These are phyloP conservation scores for Bombyx mandarina DNA, from an alignment of 1,140 invertebrate genomes.

Conservation along the genomic window DNA sequence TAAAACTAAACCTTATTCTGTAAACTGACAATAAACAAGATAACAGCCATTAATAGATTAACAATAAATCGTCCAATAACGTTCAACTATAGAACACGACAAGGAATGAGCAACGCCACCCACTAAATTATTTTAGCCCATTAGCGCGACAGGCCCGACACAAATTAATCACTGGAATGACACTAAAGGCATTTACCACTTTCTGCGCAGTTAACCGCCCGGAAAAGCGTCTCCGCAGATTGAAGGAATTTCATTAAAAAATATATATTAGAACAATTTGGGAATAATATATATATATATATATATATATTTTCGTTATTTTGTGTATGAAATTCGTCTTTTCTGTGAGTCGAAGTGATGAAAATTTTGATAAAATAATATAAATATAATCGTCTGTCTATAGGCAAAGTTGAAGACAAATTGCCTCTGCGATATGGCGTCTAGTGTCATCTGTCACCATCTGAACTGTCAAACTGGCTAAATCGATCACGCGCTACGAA, in stretches of 20 bases:
- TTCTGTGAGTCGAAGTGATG: too few species aligned
- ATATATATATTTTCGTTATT: too few species aligned
- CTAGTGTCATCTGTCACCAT: slow-evolving; percentile 60
- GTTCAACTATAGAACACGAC: slow-evolving; percentile 26
- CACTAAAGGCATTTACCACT: slow-evolving; percentile 63
- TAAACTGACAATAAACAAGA: too few species aligned
- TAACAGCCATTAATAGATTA: slow-evolving; percentile 14
- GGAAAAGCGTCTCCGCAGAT: slow-evolving; percentile 3
- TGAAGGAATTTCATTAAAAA: background rate
- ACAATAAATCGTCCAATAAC: slow-evolving; percentile 34
- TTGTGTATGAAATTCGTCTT: too few species aligned
- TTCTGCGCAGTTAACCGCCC: slow-evolving; percentile 27
- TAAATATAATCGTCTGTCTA: slow-evolving; percentile 22
- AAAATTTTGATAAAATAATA: too few species aligned
- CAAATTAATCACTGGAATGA: slow-evolving; percentile 67
- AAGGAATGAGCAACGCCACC: slow-evolving; percentile 54
- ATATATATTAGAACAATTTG: too few species aligned
- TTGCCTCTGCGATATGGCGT: slow-evolving; percentile 50
- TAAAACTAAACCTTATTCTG: too few species aligned
- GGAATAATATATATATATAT: too few species aligned
- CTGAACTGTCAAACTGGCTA: slow-evolving; percentile 57
- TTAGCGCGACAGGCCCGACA: slow-evolving; percentile 55
- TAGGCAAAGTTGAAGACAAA: slow-evolving; percentile 49
- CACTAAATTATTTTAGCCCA: slow-evolving; percentile 66
- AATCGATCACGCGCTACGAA: slow-evolving; percentile 57